phyloP scores from a whole-genome alignment of 30 jellyfish, hydroid and myxozoan genomes.

The Aurelia sp. region DNA sequence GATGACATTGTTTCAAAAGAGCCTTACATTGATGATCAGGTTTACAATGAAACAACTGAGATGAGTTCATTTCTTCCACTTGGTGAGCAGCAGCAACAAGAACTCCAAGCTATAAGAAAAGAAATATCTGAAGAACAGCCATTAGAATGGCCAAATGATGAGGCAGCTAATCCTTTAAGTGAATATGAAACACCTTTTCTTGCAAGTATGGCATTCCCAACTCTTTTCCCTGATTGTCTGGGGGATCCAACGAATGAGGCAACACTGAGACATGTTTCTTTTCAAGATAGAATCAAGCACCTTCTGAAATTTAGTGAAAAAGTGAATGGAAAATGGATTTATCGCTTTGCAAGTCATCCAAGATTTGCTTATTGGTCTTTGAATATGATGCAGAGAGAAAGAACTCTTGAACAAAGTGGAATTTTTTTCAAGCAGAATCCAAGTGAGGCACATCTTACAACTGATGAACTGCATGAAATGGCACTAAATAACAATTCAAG shows the following conservation, averaged over 20 bases:
- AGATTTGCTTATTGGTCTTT: constrained; percentile 23
- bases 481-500: too few relatives aligned
- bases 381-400: constrained; percentile 13
- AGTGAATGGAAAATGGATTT: too few relatives aligned
- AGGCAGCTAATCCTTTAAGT: too few relatives aligned
- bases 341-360: not conserved
- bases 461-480: not conserved
- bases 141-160: too few relatives aligned
- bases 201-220: too few relatives aligned
- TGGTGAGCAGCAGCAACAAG: not conserved
- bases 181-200: too few relatives aligned
- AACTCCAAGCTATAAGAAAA: not conserved
- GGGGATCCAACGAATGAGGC: too few relatives aligned
- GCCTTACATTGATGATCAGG: not conserved
- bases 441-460: not conserved
- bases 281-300: too few relatives aligned
- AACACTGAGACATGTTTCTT: too few relatives aligned
- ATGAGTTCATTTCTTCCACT: too few relatives aligned
- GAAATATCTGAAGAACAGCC: not conserved
- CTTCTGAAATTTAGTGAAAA: too few relatives aligned
- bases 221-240: too few relatives aligned
- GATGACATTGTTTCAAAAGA: not conserved
- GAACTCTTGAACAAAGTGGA: not conserved
- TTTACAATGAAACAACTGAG: not conserved
- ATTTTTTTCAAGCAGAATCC: constrained; percentile 25